These are phyloP conservation scores for Lithobates pipiens DNA, from an alignment of 2,797 vertebrate genomes.

Conservation along the genomic window DNA sequence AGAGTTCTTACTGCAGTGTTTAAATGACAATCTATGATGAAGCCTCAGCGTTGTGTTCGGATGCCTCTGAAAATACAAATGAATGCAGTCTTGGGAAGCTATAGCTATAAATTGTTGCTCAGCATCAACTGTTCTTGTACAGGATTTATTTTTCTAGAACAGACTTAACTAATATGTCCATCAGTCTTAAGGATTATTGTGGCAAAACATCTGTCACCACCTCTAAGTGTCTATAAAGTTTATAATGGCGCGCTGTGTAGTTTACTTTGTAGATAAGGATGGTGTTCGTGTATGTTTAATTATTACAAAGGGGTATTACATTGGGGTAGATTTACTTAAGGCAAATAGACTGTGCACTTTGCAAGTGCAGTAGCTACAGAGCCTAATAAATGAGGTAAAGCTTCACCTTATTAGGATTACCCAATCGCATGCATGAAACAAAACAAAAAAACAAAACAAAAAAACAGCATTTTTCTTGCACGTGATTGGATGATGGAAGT, in stretches of 20 bases:
- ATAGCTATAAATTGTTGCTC: neutral
- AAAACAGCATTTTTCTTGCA: too few relatives aligned
- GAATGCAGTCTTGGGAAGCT: neutral
- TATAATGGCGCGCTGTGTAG: neutral
- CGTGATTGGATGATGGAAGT: too few relatives aligned
- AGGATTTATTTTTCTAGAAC: constrained; percentile 7
- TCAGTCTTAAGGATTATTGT: constrained; percentile 3
- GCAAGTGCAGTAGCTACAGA: too few relatives aligned
- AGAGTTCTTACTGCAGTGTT: neutral
- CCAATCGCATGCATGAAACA: too few relatives aligned
- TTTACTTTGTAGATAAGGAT: neutral
- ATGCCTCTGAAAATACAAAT: neutral
- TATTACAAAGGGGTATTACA: neutral
- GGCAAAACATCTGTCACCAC: constrained; percentile 19
- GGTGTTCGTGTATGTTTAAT: neutral
- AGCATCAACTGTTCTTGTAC: neutral
- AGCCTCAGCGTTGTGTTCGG: neutral
- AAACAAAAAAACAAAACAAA: too few relatives aligned
- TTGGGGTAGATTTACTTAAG: too few relatives aligned
- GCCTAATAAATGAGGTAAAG: too few relatives aligned
- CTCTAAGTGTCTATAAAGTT: neutral
- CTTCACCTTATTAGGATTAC: too few relatives aligned
- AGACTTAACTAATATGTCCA: neutral
- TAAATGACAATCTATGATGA: neutral
- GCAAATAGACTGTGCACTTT: too few relatives aligned